Conservation (phyloP, 2,113 vertebrate species). For the Proteles cristata region DNA sequence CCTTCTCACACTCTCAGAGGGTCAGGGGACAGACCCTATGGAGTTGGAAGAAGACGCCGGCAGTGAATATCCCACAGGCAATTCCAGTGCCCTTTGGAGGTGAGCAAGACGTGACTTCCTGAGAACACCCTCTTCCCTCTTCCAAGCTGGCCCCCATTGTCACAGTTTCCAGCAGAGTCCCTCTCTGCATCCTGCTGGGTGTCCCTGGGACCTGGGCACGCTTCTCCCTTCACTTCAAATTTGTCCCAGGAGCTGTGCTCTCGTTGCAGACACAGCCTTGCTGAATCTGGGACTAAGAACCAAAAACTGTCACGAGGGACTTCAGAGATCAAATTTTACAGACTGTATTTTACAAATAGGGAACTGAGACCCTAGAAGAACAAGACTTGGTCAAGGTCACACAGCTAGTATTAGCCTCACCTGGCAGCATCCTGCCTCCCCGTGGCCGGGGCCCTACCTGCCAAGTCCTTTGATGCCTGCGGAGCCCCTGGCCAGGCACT, state of each 20-base stretch:
- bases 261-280: neutral
- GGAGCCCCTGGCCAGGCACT: constrained; percentile 92
- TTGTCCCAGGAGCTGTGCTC: neutral
- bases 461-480: constrained; percentile 96
- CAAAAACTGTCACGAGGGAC: neutral
- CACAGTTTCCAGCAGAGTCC: neutral
- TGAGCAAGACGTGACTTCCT: neutral
- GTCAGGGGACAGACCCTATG: rapidly evolving
- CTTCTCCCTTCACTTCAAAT: neutral
- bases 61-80: neutral
- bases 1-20: no score
- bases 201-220: rapidly evolving
- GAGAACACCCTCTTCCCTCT: neutral
- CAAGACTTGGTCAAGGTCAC: neutral
- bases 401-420: neutral
- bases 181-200: neutral
- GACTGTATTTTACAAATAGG: neutral
- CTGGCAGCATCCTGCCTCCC: neutral
- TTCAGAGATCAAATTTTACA: neutral
- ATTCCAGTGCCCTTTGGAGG: neutral
- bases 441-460: constrained; percentile 82
- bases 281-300: neutral
- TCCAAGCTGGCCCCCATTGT: no score
- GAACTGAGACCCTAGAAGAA: neutral
- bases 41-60: neutral